These are phyloP conservation scores for Vidua chalybeata DNA, from an alignment of 2,113 vertebrate species.

Conservation along the genomic window DNA sequence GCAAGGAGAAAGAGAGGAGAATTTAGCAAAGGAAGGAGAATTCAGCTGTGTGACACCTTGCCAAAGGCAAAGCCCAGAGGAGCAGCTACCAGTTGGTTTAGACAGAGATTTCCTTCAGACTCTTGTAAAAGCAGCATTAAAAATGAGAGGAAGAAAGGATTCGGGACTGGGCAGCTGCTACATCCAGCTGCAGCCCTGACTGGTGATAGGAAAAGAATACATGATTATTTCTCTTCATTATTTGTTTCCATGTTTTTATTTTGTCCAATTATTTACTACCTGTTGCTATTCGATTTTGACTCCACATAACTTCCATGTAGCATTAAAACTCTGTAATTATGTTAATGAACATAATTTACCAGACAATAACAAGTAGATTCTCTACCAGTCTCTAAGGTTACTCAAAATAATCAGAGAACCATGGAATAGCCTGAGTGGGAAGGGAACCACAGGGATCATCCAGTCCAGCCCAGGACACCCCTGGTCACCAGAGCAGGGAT, in stretches of 20 bases:
- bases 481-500: not conserved
- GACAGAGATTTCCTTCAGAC: slow-evolving; percentile 15
- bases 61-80: not conserved
- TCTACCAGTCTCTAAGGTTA: not conserved
- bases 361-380: not conserved
- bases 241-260: not conserved
- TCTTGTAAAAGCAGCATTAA: slow-evolving; percentile 9
- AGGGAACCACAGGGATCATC: not conserved
- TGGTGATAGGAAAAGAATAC: not conserved
- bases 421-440: not conserved
- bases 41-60: not conserved
- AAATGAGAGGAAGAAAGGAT: not conserved
- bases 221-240: not conserved
- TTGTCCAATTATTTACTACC: not conserved
- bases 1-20: not conserved
- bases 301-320: not conserved
- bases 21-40: not conserved
- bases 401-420: not conserved
- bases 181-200: not conserved
- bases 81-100: not conserved
- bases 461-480: not conserved
- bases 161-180: slow-evolving; percentile 25
- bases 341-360: not conserved
- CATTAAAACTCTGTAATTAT: not conserved
- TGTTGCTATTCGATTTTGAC: not conserved